phyloP scores from a whole-genome alignment of 2,113 vertebrate species.

The Dendropsophus ebraccatus region DNA sequence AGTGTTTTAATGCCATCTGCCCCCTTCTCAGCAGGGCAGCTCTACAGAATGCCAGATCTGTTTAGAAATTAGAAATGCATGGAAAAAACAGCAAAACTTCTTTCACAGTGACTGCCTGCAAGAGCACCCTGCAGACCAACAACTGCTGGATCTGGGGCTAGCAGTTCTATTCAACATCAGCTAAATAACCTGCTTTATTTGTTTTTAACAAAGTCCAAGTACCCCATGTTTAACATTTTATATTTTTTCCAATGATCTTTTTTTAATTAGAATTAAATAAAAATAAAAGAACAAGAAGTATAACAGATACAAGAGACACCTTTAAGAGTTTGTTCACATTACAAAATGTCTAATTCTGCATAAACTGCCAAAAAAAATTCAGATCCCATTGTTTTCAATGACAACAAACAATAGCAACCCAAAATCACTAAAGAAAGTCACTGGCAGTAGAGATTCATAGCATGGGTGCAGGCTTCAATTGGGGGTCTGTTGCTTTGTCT shows the following conservation, averaged over 20 bases:
- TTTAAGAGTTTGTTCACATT: too few relatives aligned
- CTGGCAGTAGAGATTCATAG: too few relatives aligned
- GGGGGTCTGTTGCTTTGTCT: too few relatives aligned
- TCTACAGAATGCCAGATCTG: slow-evolving; percentile 45
- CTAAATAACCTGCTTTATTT: not conserved
- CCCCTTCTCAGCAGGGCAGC: slow-evolving; percentile 54
- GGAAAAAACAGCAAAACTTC: slow-evolving; percentile 12
- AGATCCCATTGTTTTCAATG: too few relatives aligned
- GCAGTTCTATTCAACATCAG: not conserved
- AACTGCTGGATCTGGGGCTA: slow-evolving; percentile 34
- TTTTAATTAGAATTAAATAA: not conserved
- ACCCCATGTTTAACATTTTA: not conserved
- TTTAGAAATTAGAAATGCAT: slow-evolving; percentile 40
- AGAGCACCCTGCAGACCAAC: slow-evolving; percentile 49
- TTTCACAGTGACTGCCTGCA: slow-evolving; percentile 38
- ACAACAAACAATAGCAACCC: too few relatives aligned
- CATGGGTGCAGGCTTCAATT: too few relatives aligned
- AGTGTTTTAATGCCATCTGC: slow-evolving; percentile 54
- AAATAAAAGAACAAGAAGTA: too few relatives aligned
- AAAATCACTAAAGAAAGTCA: too few relatives aligned
- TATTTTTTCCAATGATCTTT: not conserved
- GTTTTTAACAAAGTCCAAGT: not conserved
- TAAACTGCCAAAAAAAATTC: too few relatives aligned
- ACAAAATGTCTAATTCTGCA: too few relatives aligned
- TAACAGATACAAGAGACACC: too few relatives aligned